Percentiles rank a stretch among this genome's conserved stretches.
phyloP scores from a whole-genome alignment of 2,888 invertebrate genomes.

The Acanthosepion pharaonis region DNA sequence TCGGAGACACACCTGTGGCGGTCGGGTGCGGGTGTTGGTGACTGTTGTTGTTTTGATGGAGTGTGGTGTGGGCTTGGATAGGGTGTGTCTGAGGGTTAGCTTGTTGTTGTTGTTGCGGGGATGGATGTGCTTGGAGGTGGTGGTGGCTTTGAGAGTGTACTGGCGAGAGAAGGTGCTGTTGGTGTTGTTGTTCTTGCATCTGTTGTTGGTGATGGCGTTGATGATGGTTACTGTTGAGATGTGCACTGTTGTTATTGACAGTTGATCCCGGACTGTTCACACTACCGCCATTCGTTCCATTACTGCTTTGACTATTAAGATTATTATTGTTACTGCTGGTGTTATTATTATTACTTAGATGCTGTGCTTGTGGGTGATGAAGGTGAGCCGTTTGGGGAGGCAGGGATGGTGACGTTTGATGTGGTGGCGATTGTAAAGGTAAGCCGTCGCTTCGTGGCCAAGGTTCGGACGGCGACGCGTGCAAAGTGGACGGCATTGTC shows the following conservation, averaged over 20 bases:
- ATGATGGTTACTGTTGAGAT: background rate
- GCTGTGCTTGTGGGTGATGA: background rate
- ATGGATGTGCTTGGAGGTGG: constrained; percentile 2
- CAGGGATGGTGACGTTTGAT: background rate
- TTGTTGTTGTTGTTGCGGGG: constrained; percentile 4
- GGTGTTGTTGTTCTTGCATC: background rate
- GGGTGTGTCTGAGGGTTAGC: background rate
- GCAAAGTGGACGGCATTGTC: constrained; percentile 36
- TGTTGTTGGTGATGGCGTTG: constrained; percentile 34
- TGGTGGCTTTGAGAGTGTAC: constrained; percentile 24
- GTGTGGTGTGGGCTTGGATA: background rate
- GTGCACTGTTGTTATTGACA: background rate
- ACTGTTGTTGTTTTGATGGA: constrained; percentile 34
- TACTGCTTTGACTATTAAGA: constrained; percentile 2
- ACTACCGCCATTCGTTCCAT: background rate
- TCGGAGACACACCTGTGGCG: background rate
- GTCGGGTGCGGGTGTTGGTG: constrained; percentile 14
- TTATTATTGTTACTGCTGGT: background rate
- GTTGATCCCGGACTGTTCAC: background rate
- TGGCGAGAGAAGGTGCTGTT: background rate
- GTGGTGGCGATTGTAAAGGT: background rate
- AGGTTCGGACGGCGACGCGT: background rate
- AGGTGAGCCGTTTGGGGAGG: constrained; percentile 2
- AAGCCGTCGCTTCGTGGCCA: background rate
- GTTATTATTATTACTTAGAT: background rate